phyloP scores from a whole-genome alignment of 1,140 invertebrate genomes.

The Aradophagus sp. region DNA sequence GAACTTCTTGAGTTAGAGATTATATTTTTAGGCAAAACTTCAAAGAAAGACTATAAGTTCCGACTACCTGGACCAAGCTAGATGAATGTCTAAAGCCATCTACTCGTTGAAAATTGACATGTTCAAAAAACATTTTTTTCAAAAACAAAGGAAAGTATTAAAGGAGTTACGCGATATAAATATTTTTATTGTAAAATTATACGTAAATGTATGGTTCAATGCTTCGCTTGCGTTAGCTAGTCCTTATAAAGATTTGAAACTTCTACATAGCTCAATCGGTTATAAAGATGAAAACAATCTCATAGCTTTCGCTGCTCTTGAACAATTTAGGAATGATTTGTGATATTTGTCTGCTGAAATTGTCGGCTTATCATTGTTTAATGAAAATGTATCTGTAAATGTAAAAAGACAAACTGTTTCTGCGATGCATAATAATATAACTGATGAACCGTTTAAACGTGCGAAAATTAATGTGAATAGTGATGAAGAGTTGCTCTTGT shows the following conservation, averaged over 20 bases:
- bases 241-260: slow-evolving; percentile 13
- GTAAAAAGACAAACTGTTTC: slow-evolving; percentile 13
- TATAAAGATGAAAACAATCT: slow-evolving; percentile 8
- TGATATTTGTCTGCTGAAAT: slow-evolving; percentile 19
- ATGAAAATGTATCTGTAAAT: slow-evolving; percentile 4
- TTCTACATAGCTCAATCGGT: slow-evolving; percentile 10
- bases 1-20: slow-evolving; percentile 67
- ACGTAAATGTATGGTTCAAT: slow-evolving; percentile 16
- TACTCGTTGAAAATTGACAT: slow-evolving; percentile 68
- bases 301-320: slow-evolving; percentile 8
- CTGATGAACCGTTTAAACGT: slow-evolving; percentile 2
- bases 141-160: slow-evolving; percentile 1
- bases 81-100: slow-evolving; percentile 66
- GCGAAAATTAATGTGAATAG: slow-evolving; percentile 11
- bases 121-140: slow-evolving; percentile 35
- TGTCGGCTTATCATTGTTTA: slow-evolving; percentile 16
- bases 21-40: slow-evolving; percentile 68
- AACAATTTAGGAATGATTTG: slow-evolving; percentile 11
- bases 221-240: slow-evolving; percentile 2
- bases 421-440: slow-evolving; percentile 5
- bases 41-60: slow-evolving; percentile 62
- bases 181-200: slow-evolving; percentile 6
- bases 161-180: not conserved
- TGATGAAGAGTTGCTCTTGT: slow-evolving; percentile 4
- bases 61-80: slow-evolving; percentile 65